These are phyloP conservation scores for Amazona vittata DNA, from an alignment of 2,113 vertebrate genomes.

Conservation along the genomic window DNA sequence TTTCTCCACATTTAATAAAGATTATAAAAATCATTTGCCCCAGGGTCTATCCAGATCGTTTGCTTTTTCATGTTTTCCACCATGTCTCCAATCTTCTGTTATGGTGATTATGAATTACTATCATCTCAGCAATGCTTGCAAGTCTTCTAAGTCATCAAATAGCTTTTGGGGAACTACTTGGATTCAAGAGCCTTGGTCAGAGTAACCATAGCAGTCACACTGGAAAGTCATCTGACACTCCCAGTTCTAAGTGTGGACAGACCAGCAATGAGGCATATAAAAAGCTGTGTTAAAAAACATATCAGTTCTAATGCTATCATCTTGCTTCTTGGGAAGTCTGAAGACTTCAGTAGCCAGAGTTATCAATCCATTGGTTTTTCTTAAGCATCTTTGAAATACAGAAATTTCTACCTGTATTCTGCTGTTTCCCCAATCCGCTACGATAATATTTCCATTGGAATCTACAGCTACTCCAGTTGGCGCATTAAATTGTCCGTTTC, in stretches of 20 bases:
- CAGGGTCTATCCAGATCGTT: background rate
- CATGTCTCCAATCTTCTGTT: background rate
- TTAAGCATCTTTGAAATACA: background rate
- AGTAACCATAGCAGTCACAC: background rate
- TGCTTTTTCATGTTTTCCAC: background rate
- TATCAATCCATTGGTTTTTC: background rate
- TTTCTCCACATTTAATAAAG: background rate
- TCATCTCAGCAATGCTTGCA: background rate
- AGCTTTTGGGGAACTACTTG: background rate
- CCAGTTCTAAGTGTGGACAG: background rate
- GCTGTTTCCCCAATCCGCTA: conserved; percentile 98
- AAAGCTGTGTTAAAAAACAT: background rate
- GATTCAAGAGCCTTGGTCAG: background rate
- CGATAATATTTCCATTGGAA: conserved; percentile 94
- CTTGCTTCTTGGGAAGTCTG: background rate
- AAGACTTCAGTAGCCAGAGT: background rate
- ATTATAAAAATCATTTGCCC: background rate
- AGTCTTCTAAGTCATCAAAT: background rate
- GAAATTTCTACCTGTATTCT: conserved; percentile 88
- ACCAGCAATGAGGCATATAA: background rate
- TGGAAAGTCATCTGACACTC: background rate
- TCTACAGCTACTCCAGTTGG: conserved; percentile 98
- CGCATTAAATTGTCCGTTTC: conserved; percentile 97
- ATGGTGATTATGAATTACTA: background rate
- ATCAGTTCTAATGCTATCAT: background rate